phyloP scores from a whole-genome alignment of 2,888 invertebrate genomes.

The Rhimphoctona megacephalus region DNA sequence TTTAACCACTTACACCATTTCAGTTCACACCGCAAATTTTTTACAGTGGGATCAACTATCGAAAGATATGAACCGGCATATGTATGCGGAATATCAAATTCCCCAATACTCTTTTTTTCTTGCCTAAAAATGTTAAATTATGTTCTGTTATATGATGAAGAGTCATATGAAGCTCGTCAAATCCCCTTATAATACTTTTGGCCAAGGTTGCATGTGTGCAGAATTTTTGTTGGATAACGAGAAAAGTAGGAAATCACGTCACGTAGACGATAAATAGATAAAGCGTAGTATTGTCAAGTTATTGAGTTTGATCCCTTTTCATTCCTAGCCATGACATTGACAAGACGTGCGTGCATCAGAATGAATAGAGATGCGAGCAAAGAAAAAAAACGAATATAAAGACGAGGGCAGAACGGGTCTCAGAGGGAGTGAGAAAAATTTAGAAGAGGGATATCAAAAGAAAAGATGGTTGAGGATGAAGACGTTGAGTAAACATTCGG shows the following conservation, averaged over 20 bases:
- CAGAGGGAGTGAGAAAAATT: constrained; percentile 14
- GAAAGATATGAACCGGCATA: too few relatives aligned
- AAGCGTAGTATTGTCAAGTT: constrained; percentile 5
- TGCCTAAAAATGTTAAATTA: neutral
- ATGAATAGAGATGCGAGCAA: neutral
- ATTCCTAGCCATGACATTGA: constrained; percentile 46
- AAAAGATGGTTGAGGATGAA: constrained; percentile 67
- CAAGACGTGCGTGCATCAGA: constrained; percentile 32
- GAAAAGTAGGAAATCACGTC: constrained; percentile 1
- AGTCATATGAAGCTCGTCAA: neutral
- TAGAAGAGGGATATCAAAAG: constrained; percentile 60
- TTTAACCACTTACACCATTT: too few relatives aligned
- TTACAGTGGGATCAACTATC: too few relatives aligned
- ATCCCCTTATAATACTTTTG: neutral
- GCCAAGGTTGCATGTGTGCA: neutral
- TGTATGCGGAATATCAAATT: too few relatives aligned
- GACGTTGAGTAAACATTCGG: constrained; percentile 71
- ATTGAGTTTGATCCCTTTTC: constrained; percentile 41
- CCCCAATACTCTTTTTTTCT: neutral
- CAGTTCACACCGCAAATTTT: too few relatives aligned
- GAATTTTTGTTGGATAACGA: neutral
- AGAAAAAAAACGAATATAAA: constrained; percentile 14
- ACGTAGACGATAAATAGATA: constrained; percentile 10
- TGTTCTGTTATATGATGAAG: neutral
- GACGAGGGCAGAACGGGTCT: constrained; percentile 13